Conservation (phyloP, 1,140 invertebrate genomes). For the Schmidtea mediterranea region DNA sequence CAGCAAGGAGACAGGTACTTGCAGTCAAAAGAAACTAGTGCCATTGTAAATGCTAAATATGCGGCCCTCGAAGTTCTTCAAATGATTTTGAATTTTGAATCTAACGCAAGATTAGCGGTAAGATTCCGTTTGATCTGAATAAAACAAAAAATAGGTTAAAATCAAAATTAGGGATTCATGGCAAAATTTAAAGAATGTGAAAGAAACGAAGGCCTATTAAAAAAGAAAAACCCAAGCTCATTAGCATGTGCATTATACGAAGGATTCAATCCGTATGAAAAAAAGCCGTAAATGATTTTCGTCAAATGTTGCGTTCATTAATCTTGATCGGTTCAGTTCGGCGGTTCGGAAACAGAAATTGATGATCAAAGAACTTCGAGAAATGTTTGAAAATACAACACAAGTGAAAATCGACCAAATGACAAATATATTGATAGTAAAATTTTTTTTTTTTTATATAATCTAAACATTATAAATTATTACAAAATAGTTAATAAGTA, state of each 20-base stretch:
- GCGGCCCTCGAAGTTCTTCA: slow-evolving; percentile 9
- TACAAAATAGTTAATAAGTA: too few relatives aligned
- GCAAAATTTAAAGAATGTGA: slow-evolving; percentile 19
- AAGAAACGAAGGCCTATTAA: slow-evolving; percentile 12
- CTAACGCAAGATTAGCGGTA: slow-evolving; percentile 8
- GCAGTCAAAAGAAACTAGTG: slow-evolving; percentile 15
- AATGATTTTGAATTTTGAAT: slow-evolving; percentile 9
- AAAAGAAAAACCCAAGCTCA: slow-evolving; percentile 10
- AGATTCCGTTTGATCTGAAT: neutral
- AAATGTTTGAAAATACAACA: slow-evolving; percentile 17
- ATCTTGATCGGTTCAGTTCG: slow-evolving; percentile 12
- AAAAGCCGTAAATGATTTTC: slow-evolving; percentile 11
- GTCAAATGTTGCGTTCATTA: neutral
- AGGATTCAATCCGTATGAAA: slow-evolving; percentile 13
- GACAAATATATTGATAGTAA: slow-evolving; percentile 16
- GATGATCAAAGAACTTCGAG: slow-evolving; percentile 16
- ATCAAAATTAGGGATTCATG: slow-evolving; percentile 19
- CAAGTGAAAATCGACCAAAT: slow-evolving; percentile 19
- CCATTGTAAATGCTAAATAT: slow-evolving; percentile 21
- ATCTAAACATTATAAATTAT: neutral
- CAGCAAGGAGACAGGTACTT: slow-evolving; percentile 13
- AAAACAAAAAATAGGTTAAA: too few relatives aligned
- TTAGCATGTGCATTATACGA: slow-evolving; percentile 16
- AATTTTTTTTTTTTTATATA: neutral
- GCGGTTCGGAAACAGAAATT: slow-evolving; percentile 17